Evolutionary conservation across 1,140 invertebrate species (phyloP), one percentile per base, ranked within the genome.

Genomic region (Pissodes strobi): DNA sequence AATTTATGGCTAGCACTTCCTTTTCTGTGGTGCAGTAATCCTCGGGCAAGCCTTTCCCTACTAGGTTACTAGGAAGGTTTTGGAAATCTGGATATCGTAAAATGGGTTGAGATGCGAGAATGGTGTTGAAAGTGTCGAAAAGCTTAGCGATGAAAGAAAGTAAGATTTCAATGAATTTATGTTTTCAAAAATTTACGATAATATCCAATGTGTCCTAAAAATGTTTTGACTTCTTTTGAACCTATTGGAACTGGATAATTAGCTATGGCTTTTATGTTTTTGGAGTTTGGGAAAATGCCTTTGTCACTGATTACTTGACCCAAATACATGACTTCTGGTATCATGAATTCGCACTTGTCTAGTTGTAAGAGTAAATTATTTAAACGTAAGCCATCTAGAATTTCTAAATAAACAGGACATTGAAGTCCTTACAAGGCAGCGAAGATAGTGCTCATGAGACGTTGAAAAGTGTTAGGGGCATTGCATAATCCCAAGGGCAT

Each of bases 281-380:
- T 48, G 10, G 74, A 77, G 65, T 81, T 73, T 4, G 80, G 79
- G 53, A 62, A 65, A 2, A 84, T 70, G 10, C 82, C 81, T 3
- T 79, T 48, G 25, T 69, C 55, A 13, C 43, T 69, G 27, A 78
- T 72, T 9, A 76, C 45, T 61, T 78, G 75, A 30, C 74, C 72
- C 43, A 76, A 63, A 68, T 76, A 78, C 12, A 18, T 27, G 10
- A 72, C 68, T 70, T 75, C 73, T 45, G 51, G 65, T 18, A 39
- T 38, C 23, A 80, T 59, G 66, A 79, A 79, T 59, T 79, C 69
- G 45, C 77, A 79, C 70, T 82, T 81, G 13, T 76, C 71, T 18
- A 62, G 66, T 46, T 68, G 66, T 12, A 68, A 23, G 37, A 48
- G 19, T 13, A 65, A 17, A 25, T 52, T 59, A 21, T 66, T 61